phyloP scores from a whole-genome alignment of 1,140 invertebrate genomes.

The Drosophila gunungcola region DNA sequence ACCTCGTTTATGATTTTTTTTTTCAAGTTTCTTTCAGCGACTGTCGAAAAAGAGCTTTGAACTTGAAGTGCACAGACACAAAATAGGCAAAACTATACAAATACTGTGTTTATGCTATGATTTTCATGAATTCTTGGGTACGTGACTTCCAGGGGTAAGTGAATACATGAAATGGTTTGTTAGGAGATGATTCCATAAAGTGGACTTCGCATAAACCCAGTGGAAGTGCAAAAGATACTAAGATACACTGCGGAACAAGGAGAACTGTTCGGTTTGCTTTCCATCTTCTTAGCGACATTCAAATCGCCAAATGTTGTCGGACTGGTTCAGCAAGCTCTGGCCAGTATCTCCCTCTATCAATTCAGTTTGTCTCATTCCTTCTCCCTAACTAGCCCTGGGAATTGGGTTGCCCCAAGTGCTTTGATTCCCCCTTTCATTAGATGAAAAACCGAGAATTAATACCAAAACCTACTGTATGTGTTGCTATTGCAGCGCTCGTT shows the following conservation, averaged over 20 bases:
- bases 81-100: conserved; percentile 12
- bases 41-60: conserved; percentile 48
- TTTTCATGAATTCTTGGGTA: background rate
- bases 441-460: conserved; percentile 15
- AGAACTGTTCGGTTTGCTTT: conserved; percentile 26
- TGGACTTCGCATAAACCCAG: background rate
- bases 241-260: conserved; percentile 20
- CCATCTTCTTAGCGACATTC: conserved; percentile 48
- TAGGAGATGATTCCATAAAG: background rate
- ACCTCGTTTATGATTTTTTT: conserved; percentile 16
- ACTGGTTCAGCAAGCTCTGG: conserved; percentile 40
- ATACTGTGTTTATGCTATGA: background rate
- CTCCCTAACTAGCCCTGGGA: conserved; percentile 38
- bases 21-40: conserved; percentile 16
- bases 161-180: too few relatives aligned
- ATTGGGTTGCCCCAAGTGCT: conserved; percentile 27
- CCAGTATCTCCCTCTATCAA: background rate
- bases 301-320: conserved; percentile 39
- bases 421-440: conserved; percentile 13
- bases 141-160: background rate
- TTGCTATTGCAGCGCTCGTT: background rate
- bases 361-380: conserved; percentile 6
- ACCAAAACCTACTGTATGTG: conserved; percentile 11
- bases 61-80: conserved; percentile 55
- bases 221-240: conserved; percentile 16